Percentiles rank a stretch among this genome's conserved stretches.
These are phyloP conservation scores for Leucopternis melanops DNA, from an alignment of 2,113 vertebrate species.

Conservation along the genomic window DNA sequence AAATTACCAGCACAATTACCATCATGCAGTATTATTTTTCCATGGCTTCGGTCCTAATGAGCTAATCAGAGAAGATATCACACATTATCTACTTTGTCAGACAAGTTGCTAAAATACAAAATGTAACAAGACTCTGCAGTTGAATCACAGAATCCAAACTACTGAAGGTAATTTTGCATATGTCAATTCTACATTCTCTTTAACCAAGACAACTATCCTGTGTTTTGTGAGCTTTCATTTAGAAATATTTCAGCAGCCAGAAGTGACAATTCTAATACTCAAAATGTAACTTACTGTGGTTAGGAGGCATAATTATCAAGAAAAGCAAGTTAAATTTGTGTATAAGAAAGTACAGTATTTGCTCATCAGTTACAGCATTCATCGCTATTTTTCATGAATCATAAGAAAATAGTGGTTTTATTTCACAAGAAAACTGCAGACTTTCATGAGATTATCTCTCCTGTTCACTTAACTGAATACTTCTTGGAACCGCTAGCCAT, in stretches of 20 bases:
- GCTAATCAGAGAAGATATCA: background rate
- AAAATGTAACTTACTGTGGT: background rate
- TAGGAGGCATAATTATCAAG: background rate
- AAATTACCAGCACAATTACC: background rate
- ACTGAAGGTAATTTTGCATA: background rate
- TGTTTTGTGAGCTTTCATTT: background rate
- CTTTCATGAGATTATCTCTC: background rate
- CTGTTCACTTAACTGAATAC: slow-evolving; percentile 6
- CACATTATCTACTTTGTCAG: background rate
- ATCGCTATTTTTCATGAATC: background rate
- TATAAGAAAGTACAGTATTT: background rate
- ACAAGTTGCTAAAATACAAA: background rate
- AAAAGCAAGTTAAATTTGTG: background rate
- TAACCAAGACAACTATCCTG: background rate
- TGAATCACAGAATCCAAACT: background rate
- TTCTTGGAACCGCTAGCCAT: background rate
- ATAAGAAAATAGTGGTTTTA: background rate
- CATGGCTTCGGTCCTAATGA: background rate
- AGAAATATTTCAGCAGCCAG: background rate
- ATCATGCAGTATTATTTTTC: background rate
- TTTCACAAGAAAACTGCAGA: background rate
- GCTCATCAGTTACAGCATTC: background rate
- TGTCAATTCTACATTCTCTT: background rate
- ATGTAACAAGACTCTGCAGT: background rate
- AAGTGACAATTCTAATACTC: background rate